These are phyloP conservation scores for Sylvia atricapilla DNA, from an alignment of 2,113 vertebrate genomes.

Conservation along the genomic window DNA sequence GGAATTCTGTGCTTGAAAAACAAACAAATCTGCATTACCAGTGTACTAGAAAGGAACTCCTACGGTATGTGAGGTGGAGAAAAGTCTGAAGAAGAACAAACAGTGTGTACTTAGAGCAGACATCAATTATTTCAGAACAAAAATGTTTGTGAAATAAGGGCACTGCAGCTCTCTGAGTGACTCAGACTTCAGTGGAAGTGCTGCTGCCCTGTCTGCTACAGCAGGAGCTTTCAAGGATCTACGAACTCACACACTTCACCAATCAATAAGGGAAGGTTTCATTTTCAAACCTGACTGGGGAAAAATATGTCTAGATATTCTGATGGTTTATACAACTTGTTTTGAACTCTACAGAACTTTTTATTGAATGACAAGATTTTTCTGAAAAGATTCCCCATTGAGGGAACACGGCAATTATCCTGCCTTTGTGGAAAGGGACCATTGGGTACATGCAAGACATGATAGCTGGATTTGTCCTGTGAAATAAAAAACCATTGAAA, in stretches of 20 bases:
- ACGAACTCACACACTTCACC: neutral
- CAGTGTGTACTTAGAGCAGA: neutral
- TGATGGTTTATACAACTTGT: neutral
- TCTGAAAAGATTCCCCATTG: neutral
- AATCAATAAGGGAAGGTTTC: neutral
- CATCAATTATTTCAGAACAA: neutral
- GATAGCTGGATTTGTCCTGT: neutral
- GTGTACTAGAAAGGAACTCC: neutral
- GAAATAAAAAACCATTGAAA: neutral
- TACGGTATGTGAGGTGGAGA: neutral
- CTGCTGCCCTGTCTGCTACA: neutral
- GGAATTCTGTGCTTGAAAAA: neutral
- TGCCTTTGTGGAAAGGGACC: neutral
- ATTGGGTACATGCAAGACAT: neutral
- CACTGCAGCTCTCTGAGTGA: neutral
- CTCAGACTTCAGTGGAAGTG: neutral
- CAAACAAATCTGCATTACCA: neutral
- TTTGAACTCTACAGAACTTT: neutral
- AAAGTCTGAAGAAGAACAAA: neutral
- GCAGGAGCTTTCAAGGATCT: neutral
- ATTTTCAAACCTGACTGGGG: neutral
- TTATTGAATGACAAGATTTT: neutral
- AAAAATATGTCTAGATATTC: neutral
- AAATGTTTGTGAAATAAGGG: neutral
- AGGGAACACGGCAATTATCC: neutral